Conservation (phyloP, 1,140 invertebrate genomes). For the Ganaspis sp. region DNA sequence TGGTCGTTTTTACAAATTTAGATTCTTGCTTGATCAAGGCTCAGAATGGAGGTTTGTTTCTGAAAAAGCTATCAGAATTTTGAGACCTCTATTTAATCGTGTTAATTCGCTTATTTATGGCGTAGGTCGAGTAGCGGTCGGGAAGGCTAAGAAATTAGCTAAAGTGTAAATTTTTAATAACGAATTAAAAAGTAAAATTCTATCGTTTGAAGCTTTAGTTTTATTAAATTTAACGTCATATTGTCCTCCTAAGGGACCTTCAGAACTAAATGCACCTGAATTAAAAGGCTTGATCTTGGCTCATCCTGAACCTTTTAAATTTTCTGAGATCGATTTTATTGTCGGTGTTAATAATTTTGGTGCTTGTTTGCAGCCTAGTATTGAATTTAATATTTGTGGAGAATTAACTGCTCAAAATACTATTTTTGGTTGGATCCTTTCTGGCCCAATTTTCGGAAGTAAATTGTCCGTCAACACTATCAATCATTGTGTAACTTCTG, state of each 20-base stretch:
- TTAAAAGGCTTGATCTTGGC: conserved; percentile 35
- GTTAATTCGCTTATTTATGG: not conserved
- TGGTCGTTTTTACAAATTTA: not conserved
- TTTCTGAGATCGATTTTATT: conserved; percentile 30
- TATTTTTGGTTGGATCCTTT: conserved; percentile 43
- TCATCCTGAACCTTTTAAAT: not conserved
- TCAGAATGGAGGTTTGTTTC: conserved; percentile 25
- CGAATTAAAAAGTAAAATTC: not conserved
- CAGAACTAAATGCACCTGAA: conserved; percentile 20
- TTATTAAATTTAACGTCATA: conserved; percentile 31
- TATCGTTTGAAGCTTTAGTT: conserved; percentile 25
- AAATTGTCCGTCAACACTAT: too few species aligned
- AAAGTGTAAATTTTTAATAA: not conserved
- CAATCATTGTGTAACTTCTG: too few species aligned
- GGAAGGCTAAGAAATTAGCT: not conserved
- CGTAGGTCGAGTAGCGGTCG: not conserved
- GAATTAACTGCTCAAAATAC: conserved; percentile 44
- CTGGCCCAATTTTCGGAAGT: conserved; percentile 3
- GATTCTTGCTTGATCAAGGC: conserved; percentile 38
- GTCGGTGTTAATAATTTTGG: conserved; percentile 39
- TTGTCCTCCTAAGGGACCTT: not conserved
- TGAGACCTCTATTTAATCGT: not conserved
- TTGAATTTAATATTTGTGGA: not conserved
- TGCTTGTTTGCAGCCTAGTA: conserved; percentile 12
- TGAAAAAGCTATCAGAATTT: not conserved